Base-by-base conservation (phyloP, 2,797 vertebrate genomes). In the Fringilla coelebs region DNA sequence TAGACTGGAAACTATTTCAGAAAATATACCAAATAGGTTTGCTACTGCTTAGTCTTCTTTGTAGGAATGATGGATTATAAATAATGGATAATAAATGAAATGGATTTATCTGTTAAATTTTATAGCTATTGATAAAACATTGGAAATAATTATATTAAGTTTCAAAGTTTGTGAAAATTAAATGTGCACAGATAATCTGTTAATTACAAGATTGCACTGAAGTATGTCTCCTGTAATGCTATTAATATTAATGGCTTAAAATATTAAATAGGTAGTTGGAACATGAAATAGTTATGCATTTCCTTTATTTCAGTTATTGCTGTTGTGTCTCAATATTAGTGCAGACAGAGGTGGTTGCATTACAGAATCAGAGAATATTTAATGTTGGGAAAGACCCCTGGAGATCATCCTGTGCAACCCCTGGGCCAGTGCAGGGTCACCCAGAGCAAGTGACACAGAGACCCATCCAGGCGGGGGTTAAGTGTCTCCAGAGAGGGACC, bases 401-500 rank as follows among this genome's bases (percentile, higher is more conserved):
- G 31, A 32, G 31, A 13, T 67, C 21, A 17, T n/a, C 9, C 3
- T 4, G 5, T 40, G 14, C 34, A 34, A 16, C 9, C 1, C 17
- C 25, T 41, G 34, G 6, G 34, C 9, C 46, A 48, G 38, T 11
- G 34, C 1, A 2, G 29, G 17, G 14, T 31, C n/a, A 34, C 20
- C 17, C 31, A n/a, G 25, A 26, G 52, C 45, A 60, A 45, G 29
- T 34, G 28, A 34, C 17, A 18, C 24, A 52, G n/a, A 25, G n/a
- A 13, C 6, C 7, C 1, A 4, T 66, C n/a, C n/a, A 4, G 5
- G 10, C 51, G 20, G 14, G 2, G 51, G 8, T 26, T 31, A 25
- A 66, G 22, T 10, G 3, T 80, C 25, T 40, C 20, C 15, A 40
- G 38, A n/a, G 51, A n/a, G 11, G 24, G 60, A 73, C 15, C 16